Conservation (phyloP, 1,140 invertebrate genomes). For the Armadillidium nasatum region DNA sequence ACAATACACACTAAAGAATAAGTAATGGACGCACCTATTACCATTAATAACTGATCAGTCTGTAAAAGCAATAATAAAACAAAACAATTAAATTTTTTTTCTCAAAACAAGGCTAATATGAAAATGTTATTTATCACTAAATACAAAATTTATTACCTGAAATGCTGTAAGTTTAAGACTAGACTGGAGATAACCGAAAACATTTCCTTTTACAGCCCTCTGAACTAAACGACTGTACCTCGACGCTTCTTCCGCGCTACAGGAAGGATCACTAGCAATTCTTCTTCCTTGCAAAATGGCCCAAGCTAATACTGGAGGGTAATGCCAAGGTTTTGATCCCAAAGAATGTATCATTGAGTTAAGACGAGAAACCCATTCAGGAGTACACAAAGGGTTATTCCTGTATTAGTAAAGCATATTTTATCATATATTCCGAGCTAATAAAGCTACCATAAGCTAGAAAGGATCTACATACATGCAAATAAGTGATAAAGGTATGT, state of each 20-base stretch:
- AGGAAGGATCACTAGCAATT: neutral
- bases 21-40: conserved; percentile 34
- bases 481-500: too few relatives aligned
- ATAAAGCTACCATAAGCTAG: too few relatives aligned
- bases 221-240: conserved; percentile 6
- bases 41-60: conserved; percentile 35
- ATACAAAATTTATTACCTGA: conserved; percentile 22
- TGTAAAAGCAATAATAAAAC: neutral
- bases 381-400: neutral
- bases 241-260: conserved; percentile 20
- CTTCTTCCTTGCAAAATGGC: conserved; percentile 34
- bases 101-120: too few relatives aligned
- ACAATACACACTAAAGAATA: conserved; percentile 40
- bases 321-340: conserved; percentile 37
- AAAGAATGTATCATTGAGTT: conserved; percentile 9
- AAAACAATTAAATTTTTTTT: too few relatives aligned
- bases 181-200: conserved; percentile 37
- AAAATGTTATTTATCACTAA: too few relatives aligned
- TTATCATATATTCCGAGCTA: neutral
- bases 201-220: conserved; percentile 36
- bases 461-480: too few relatives aligned
- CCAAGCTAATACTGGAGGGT: conserved; percentile 40
- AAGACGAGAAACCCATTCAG: neutral
- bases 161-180: conserved; percentile 34
- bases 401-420: neutral